These are phyloP conservation scores for Synanthedon vespiformis DNA, from an alignment of 2,888 invertebrate species.

Conservation along the genomic window DNA sequence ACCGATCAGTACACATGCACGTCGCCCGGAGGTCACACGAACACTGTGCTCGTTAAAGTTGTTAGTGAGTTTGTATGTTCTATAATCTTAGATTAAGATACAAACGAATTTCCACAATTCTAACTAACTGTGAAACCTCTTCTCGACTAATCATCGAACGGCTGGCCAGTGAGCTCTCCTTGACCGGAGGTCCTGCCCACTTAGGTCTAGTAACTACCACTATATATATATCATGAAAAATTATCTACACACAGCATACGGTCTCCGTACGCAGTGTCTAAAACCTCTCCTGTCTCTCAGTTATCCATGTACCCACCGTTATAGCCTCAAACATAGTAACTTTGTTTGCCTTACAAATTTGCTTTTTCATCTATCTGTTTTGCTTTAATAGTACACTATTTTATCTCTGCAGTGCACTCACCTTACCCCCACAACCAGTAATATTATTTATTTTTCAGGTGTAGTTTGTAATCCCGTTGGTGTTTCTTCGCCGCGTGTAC, in stretches of 20 bases:
- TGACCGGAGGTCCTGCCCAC: too few relatives aligned
- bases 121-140: too few relatives aligned
- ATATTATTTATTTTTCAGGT: slow-evolving; percentile 34
- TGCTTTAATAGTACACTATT: background rate
- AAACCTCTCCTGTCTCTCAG: too few relatives aligned
- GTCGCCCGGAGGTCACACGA: slow-evolving; percentile 82
- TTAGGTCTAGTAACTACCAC: too few relatives aligned
- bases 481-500: slow-evolving; percentile 72
- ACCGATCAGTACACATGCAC: slow-evolving; percentile 88
- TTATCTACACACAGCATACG: too few relatives aligned
- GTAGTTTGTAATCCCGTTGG: slow-evolving; percentile 75
- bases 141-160: too few relatives aligned
- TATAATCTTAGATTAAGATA: too few relatives aligned
- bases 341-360: slow-evolving; percentile 1
- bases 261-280: too few relatives aligned
- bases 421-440: slow-evolving; percentile 1
- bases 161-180: too few relatives aligned
- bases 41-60: slow-evolving; percentile 79
- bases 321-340: background rate
- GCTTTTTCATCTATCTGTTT: background rate
- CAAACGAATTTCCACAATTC: too few relatives aligned
- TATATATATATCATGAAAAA: too few relatives aligned
- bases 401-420: background rate
- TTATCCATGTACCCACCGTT: too few relatives aligned
- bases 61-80: slow-evolving; percentile 74